Conservation (phyloP, 2,888 invertebrate genomes). For the Leptopterna dolabrata region DNA sequence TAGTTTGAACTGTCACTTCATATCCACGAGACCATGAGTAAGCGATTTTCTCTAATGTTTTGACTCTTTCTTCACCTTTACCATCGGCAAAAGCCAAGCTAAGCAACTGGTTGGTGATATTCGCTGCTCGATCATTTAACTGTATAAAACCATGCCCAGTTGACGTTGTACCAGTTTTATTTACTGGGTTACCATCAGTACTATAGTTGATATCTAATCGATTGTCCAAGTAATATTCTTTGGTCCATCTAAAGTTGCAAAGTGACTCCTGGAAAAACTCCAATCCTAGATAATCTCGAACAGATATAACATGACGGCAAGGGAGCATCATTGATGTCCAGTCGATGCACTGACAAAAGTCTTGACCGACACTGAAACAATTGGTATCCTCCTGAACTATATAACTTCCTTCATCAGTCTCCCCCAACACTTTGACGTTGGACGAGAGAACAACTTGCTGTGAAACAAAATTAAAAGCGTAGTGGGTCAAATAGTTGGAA, state of each 20-base stretch:
- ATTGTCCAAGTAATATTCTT: constrained; percentile 42
- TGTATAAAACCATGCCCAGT: neutral
- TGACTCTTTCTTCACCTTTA: constrained; percentile 19
- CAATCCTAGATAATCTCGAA: constrained; percentile 16
- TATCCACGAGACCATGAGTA: constrained; percentile 25
- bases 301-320: constrained; percentile 28
- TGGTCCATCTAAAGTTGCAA: constrained; percentile 38
- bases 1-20: neutral
- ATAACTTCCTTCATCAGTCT: constrained; percentile 21
- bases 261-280: constrained; percentile 8
- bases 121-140: neutral
- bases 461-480: constrained; percentile 43
- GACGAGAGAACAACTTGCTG: constrained; percentile 22
- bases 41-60: constrained; percentile 30
- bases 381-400: constrained; percentile 37
- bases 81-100: neutral
- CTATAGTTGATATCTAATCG: constrained; percentile 21
- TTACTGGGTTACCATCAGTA: neutral
- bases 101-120: constrained; percentile 27
- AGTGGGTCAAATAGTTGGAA: constrained; percentile 36
- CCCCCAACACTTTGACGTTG: constrained; percentile 21
- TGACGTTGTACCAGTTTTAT: neutral
- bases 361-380: constrained; percentile 30
- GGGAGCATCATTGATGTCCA: constrained; percentile 41
- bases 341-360: constrained; percentile 37